phyloP scores from a whole-genome alignment of 1,140 invertebrate species.

The Sycophaga agraensis region DNA sequence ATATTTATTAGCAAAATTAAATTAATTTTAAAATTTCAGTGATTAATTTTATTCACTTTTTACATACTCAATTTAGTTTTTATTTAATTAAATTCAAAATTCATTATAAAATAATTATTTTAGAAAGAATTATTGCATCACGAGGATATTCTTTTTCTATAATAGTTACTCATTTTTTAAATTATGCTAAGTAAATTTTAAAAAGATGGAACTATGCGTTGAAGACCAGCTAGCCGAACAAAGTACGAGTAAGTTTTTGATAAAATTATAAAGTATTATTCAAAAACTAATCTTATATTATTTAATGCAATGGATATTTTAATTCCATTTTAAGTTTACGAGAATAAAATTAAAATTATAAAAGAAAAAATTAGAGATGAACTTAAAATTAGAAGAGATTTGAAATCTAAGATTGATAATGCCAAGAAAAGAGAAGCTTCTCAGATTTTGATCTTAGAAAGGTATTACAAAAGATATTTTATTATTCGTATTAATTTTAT shows the following conservation, averaged over 20 bases:
- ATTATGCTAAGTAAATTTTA: not conserved
- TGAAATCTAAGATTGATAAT: conserved; percentile 18
- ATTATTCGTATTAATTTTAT: too few species aligned
- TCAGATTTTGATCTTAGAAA: conserved; percentile 20
- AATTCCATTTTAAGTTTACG: conserved; percentile 10
- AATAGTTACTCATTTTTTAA: not conserved
- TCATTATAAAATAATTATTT: too few species aligned
- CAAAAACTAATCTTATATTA: not conserved
- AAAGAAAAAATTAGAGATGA: conserved; percentile 22
- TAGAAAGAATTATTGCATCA: too few species aligned
- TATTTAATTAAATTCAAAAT: too few species aligned
- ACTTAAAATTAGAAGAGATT: conserved; percentile 7
- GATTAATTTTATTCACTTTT: too few species aligned
- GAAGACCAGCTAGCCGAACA: too few species aligned
- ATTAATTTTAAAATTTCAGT: too few species aligned
- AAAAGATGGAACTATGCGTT: too few species aligned
- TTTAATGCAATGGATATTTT: conserved; percentile 1
- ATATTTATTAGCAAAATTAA: too few species aligned
- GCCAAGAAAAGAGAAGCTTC: conserved; percentile 12
- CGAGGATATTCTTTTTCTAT: too few species aligned
- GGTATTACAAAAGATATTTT: conserved; percentile 1
- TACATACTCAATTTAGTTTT: too few species aligned
- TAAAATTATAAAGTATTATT: not conserved
- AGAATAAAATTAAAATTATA: conserved; percentile 17
- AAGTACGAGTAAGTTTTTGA: too few species aligned